Base-by-base conservation (phyloP, 1,140 invertebrate species). In the Mya arenaria region DNA sequence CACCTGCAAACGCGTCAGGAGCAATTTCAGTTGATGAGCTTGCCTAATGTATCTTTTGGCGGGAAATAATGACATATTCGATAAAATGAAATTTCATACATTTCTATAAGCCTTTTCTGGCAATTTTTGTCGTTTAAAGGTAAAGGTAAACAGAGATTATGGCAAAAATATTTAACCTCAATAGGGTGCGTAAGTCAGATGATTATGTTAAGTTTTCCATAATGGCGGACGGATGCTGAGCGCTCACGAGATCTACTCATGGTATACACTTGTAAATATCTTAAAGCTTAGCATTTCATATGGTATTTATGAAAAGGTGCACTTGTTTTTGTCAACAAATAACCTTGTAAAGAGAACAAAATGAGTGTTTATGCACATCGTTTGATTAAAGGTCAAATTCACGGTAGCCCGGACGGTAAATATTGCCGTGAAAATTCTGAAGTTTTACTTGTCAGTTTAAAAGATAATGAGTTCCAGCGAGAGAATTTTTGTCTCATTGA, bases 171-270 rank as follows among this genome's bases (percentile, higher is more conserved):
- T 34, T 71, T 63, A 66, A 58, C 79, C 68, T 73, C 66, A 74
- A 28, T 74, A 65, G 69, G 69, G 68, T 39, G 58, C 41, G 58
- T 56, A 30, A 72, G 68, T 69, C 79, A 82, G 62, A 32, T 66
- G 48, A 62, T 41, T 66, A 82, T 82, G 79, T 66, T 82, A 82
- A 82, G 79, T 65, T 62, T 25, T 55, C 52, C 48, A 41, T 55
- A 73, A 82, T 82, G 79, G 79, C 79, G 69, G 79, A 63, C 79
- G 79, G 77, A 69, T 80, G 77, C 77, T 65, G 56, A 36, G 28
- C 60, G 60, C 28, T n/a, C 23, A n/a, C 60, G 34, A 52, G 48
- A 52, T 52, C 48, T 52, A 52, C 25, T 10, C 8, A 10, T 10
- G 56, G 56, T 60, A 19, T 23, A 8, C 56, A 25, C 23, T 60